Evolutionary conservation across 2,888 invertebrate genomes (phyloP), one percentile per base, ranked within the genome.

Genomic region (Oasisia sp.): DNA sequence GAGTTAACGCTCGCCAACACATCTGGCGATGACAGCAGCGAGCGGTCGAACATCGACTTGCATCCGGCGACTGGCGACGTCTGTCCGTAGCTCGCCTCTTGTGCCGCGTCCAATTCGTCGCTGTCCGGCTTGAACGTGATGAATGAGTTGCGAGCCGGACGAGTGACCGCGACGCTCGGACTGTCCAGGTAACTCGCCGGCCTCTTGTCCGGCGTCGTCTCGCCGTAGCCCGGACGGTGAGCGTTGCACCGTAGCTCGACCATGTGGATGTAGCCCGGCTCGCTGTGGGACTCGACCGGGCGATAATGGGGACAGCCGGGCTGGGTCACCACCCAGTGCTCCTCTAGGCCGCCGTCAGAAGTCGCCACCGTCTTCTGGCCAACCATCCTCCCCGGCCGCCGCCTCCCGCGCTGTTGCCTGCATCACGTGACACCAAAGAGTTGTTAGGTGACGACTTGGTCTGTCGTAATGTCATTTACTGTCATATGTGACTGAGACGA

Each of bases 211-310:
- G 27, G 74, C 7, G 74, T 19, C 74, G 74, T 27, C 19, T 74
- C 74, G 74, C 74, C 27, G 90, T 90, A 12, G 5, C 32, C 32
- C 32, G 38, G 27, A 8, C 90, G 91, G 45, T 91, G 91, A 14
- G 91, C 91, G 38, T 44, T 56, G 91, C 91, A 91, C 44, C 91
- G 19, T n/a, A 91, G 56, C 91, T 91, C 91, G 12, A 91, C 56
- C 44, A 45, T 91, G 91, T 91, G 91, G 19, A 91, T 45, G 91
- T 91, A 91, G 32, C 45, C 91, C 4, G 91, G 45, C 2, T 91
- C 91, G 91, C 45, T 5, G 45, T 44, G 32, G 1, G 19, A 7
- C n/a, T 91, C 74, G 27, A 74, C 74, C 19, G 74, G 74, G 27
- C 74, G 74, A 27, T 74, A 74, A 19, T 74, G 74, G 74, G 74